Evolutionary conservation across 2,888 invertebrate genomes (phyloP).

Genomic region (Nymphalis polychloros): DNA sequence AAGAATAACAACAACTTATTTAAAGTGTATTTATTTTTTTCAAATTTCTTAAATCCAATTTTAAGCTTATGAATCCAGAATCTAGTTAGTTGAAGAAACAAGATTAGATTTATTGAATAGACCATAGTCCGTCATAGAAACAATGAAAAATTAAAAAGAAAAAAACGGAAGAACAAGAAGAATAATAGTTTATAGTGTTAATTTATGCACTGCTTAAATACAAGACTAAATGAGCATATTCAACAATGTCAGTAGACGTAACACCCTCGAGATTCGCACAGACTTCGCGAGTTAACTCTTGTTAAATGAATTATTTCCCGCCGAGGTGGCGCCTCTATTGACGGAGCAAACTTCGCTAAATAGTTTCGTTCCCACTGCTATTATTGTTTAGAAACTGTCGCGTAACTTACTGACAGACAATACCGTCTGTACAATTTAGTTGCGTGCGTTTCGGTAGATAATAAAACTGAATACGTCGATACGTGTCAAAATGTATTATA

Average conservation of each 20-base stretch:
- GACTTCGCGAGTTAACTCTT: constrained; percentile 65
- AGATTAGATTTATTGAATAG: too few relatives aligned
- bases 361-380: constrained; percentile 77
- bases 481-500: constrained; percentile 1
- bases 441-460: constrained; percentile 33
- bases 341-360: constrained; percentile 76
- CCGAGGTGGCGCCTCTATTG: constrained; percentile 74
- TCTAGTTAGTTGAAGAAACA: too few relatives aligned
- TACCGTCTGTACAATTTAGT: constrained; percentile 48
- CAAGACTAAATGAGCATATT: constrained; percentile 52
- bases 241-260: constrained; percentile 40
- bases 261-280: constrained; percentile 51
- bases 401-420: constrained; percentile 66
- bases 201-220: constrained; percentile 25
- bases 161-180: not conserved
- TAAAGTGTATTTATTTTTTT: too few relatives aligned
- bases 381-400: constrained; percentile 76
- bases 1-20: too few relatives aligned
- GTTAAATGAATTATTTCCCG: constrained; percentile 78
- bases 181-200: constrained; percentile 8
- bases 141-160: not conserved
- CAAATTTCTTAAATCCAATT: too few relatives aligned
- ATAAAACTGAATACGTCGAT: constrained; percentile 20
- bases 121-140: not conserved
- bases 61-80: too few relatives aligned